These are phyloP conservation scores for Sisyra terminalis DNA, from an alignment of 2,888 invertebrate genomes.

Conservation along the genomic window DNA sequence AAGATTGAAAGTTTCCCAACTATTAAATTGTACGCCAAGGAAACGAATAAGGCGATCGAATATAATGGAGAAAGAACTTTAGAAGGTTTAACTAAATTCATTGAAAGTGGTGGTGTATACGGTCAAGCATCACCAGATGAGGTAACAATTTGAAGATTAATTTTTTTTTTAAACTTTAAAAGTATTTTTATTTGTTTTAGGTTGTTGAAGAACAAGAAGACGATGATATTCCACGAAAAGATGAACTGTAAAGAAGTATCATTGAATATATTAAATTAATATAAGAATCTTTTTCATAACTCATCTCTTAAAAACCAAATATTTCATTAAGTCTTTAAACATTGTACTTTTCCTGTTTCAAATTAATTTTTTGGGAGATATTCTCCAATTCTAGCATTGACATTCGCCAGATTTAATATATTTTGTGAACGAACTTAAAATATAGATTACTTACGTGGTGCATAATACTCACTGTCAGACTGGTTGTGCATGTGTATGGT, in stretches of 20 bases:
- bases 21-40: slow-evolving; percentile 86
- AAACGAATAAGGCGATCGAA: slow-evolving; percentile 73
- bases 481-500: too few relatives aligned
- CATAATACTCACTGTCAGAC: too few relatives aligned
- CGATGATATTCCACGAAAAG: slow-evolving; percentile 54
- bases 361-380: too few relatives aligned
- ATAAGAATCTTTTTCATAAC: not conserved
- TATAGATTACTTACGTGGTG: too few relatives aligned
- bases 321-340: too few relatives aligned
- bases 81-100: slow-evolving; percentile 82
- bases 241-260: slow-evolving; percentile 52
- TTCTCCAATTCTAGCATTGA: too few relatives aligned
- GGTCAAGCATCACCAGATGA: slow-evolving; percentile 50
- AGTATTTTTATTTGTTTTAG: slow-evolving; percentile 18
- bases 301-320: too few relatives aligned
- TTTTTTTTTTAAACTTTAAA: slow-evolving; percentile 2
- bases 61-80: slow-evolving; percentile 93
- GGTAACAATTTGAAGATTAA: slow-evolving; percentile 16
- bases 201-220: slow-evolving; percentile 53
- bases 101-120: slow-evolving; percentile 78
- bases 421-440: too few relatives aligned
- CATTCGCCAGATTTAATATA: too few relatives aligned
- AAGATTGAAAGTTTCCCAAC: slow-evolving; percentile 92
- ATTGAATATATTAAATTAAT: not conserved
- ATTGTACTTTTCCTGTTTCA: too few relatives aligned